A percentile compares a stretch with the other conserved stretches of the same genome.
Conservation (phyloP, 2,797 vertebrate species). For the Limnodromus scolopaceus region DNA sequence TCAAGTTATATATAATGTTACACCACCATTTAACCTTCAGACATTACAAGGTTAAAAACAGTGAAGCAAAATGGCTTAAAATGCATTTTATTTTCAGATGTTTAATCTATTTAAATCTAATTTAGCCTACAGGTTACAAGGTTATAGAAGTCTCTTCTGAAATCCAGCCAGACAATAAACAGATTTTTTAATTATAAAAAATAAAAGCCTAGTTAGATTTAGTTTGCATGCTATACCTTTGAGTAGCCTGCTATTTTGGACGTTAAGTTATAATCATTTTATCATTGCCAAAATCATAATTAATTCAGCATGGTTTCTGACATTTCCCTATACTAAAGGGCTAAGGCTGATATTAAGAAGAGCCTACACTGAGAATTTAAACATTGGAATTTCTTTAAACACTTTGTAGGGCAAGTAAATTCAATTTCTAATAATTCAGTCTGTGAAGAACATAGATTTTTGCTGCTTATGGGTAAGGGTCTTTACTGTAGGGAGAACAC, state of each 20-base stretch:
- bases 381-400: background rate
- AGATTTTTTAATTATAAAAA: conserved; percentile 23
- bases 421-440: background rate
- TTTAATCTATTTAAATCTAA: conserved; percentile 33
- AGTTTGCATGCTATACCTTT: background rate
- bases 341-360: background rate
- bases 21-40: background rate
- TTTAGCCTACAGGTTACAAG: conserved; percentile 11
- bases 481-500: background rate
- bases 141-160: conserved; percentile 10
- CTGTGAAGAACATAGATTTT: background rate
- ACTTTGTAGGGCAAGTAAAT: background rate
- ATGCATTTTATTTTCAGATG: background rate
- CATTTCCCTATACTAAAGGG: background rate
- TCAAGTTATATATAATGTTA: background rate
- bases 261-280: background rate
- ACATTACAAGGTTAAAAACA: background rate
- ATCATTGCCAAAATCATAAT: conserved; percentile 18
- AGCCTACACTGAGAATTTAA: background rate
- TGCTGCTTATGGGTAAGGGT: background rate
- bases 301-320: conserved; percentile 26
- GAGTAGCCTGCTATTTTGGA: background rate
- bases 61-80: background rate
- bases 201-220: background rate
- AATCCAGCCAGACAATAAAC: conserved; percentile 15